Conservation (phyloP, 2,888 invertebrate species). For the Caenorhabditis panamensis region DNA sequence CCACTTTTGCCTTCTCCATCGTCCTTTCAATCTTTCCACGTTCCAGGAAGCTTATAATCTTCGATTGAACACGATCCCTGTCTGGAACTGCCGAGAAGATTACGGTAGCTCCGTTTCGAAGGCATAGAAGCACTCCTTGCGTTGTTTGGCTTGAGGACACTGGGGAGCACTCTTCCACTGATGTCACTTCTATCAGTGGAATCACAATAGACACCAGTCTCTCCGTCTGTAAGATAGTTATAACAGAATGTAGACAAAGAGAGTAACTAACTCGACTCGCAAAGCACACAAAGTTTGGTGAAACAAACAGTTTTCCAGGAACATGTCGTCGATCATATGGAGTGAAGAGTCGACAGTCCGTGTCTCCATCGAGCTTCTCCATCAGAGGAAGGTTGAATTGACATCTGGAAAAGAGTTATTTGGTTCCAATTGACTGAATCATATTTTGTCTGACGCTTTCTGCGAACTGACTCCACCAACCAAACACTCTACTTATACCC, state of each 20-base stretch:
- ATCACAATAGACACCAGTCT: constrained; percentile 76
- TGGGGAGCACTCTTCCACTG: constrained; percentile 75
- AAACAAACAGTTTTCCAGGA: constrained; percentile 91
- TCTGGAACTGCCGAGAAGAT: constrained; percentile 75
- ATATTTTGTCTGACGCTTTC: background rate
- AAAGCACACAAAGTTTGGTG: constrained; percentile 95
- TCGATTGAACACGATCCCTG: constrained; percentile 70
- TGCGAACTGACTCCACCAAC: background rate
- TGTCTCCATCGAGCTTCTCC: constrained; percentile 94
- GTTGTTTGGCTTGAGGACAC: constrained; percentile 48
- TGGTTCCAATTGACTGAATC: background rate
- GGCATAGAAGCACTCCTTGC: constrained; percentile 64
- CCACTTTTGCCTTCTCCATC: constrained; percentile 58
- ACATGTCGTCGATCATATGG: constrained; percentile 94
- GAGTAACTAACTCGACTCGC: constrained; percentile 88
- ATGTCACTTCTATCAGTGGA: constrained; percentile 73
- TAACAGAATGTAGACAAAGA: constrained; percentile 1
- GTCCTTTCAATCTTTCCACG: constrained; percentile 62
- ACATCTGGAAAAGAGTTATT: constrained; percentile 75
- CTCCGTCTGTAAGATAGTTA: constrained; percentile 68
- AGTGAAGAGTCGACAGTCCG: constrained; percentile 93
- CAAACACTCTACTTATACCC: constrained; percentile 9
- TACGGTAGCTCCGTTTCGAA: constrained; percentile 61
- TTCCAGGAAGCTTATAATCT: constrained; percentile 67
- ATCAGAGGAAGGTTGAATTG: constrained; percentile 87